Evolutionary conservation across 2,888 invertebrate species (phyloP), one percentile per base, ranked within the genome.

Genomic region (Drosophila bunnanda): DNA sequence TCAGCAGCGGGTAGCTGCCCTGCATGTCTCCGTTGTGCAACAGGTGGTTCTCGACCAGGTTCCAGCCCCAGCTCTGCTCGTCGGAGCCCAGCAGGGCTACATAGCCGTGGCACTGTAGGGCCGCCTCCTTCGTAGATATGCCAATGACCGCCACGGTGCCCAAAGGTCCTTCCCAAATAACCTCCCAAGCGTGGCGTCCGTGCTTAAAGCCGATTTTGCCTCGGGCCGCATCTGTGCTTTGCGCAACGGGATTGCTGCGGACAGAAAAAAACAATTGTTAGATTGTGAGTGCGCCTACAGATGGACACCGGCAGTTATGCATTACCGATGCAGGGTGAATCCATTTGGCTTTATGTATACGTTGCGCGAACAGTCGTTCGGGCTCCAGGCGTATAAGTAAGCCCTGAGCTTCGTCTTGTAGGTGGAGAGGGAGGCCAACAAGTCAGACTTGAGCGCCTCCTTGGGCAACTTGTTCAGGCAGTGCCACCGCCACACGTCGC

Each of bases 41-140:
- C 81, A 99, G 94, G 93, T 97, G 96, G 94, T 99, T 99, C 93
- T 99, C 99, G 56, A 99, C 99, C 85, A 99, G 94, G 94, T 99
- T 99, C 99, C 99, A 99, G 15, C 99, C 99, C 99, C 99, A 99
- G 90, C 98, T 98, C 92, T 99, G 97, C 91, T 98, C 97, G 93
- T 99, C 98, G 7, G 97, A 96, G 34, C 99, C 99, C 75, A 99
- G 93, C 68, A 99, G 93, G 10, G 98, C 97, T 56, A 98, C 96
- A 93, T 99, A 99, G 61, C 99, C 99, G 89, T 96, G 97, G 92
- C 97, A 97, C 92, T 99, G 97, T 75, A 99, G 93, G 41, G 97
- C 95, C 12, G 99, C 98, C 91, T 99, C 98, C 93, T 97, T 97
- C 2, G 98, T 98, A 50, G 98, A 97, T 88, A 98, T 96, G n/a